Percentiles rank a stretch among this genome's conserved stretches.
Evolutionary conservation across 2,113 vertebrate genomes (phyloP).

Genomic region (Pyrgilauda ruficollis): DNA sequence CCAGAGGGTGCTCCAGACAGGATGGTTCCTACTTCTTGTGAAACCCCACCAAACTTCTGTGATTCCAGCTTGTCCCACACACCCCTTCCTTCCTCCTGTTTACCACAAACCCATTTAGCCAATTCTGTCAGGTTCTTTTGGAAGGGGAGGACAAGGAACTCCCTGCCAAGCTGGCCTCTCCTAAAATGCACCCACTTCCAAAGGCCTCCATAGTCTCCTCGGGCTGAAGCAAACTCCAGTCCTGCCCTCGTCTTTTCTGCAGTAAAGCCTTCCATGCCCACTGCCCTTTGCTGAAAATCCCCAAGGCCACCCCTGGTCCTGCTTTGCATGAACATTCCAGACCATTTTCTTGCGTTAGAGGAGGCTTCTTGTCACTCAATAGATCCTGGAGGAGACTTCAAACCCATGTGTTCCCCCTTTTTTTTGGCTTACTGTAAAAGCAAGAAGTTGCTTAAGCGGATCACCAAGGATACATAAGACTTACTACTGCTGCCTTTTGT

Average conservation of each 20-base stretch:
- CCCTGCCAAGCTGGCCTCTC: not conserved
- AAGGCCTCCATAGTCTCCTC: not conserved
- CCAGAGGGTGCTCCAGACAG: not conserved
- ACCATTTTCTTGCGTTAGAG: not conserved
- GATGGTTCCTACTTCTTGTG: not conserved
- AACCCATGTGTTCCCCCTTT: not conserved
- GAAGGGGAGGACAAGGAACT: not conserved
- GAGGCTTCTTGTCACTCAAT: constrained; percentile 20
- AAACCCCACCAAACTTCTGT: not conserved
- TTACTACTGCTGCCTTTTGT: constrained; percentile 56
- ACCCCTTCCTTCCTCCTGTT: not conserved
- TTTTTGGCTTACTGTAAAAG: constrained; percentile 61
- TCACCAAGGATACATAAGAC: constrained; percentile 63
- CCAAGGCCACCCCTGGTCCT: not conserved
- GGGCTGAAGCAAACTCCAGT: not conserved
- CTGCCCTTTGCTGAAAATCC: constrained; percentile 5
- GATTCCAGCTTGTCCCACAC: not conserved
- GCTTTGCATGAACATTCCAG: not conserved
- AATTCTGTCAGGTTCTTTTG: not conserved
- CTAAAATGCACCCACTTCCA: not conserved
- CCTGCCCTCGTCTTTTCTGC: not conserved
- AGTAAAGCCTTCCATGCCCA: not conserved
- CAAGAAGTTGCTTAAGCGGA: constrained; percentile 50
- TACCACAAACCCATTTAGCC: not conserved
- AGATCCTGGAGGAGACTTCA: constrained; percentile 17